phyloP scores from a whole-genome alignment of 2,888 invertebrate genomes.

The Pyrgus malvae region DNA sequence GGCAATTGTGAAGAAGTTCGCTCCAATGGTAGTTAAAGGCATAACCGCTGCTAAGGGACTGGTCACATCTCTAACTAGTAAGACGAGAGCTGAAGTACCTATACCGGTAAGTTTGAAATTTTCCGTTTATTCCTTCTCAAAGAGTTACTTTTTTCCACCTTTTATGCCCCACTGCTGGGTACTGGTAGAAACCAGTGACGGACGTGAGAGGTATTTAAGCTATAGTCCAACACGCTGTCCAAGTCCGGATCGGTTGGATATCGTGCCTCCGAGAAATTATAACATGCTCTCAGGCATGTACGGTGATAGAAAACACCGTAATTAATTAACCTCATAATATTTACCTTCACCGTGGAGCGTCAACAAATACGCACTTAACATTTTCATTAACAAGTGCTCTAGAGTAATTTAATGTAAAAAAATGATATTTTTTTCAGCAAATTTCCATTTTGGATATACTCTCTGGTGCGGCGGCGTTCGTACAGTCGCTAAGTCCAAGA shows the following conservation, averaged over 20 bases:
- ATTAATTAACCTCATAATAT: too few relatives aligned
- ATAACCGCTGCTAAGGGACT: background rate
- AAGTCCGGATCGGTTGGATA: too few relatives aligned
- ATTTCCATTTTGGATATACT: conserved; percentile 1
- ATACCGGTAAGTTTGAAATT: background rate
- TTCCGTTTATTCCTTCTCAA: too few relatives aligned
- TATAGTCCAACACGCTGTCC: too few relatives aligned
- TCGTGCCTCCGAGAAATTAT: too few relatives aligned
- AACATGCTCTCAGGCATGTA: too few relatives aligned
- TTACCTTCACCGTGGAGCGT: too few relatives aligned
- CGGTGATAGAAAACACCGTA: too few relatives aligned
- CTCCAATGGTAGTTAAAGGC: conserved; percentile 25
- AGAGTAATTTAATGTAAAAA: background rate
- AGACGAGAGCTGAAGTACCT: background rate
- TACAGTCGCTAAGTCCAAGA: background rate
- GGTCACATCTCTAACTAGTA: background rate
- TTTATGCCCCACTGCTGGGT: too few relatives aligned
- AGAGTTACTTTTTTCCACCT: too few relatives aligned
- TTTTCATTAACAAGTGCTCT: background rate
- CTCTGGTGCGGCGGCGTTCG: background rate
- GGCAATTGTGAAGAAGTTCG: conserved; percentile 27
- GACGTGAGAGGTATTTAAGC: too few relatives aligned
- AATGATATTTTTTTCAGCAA: background rate
- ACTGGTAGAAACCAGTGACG: too few relatives aligned
- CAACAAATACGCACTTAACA: background rate